Evolutionary conservation across 2,113 vertebrate species (phyloP).

Genomic region (Oncorhynchus keta): DNA sequence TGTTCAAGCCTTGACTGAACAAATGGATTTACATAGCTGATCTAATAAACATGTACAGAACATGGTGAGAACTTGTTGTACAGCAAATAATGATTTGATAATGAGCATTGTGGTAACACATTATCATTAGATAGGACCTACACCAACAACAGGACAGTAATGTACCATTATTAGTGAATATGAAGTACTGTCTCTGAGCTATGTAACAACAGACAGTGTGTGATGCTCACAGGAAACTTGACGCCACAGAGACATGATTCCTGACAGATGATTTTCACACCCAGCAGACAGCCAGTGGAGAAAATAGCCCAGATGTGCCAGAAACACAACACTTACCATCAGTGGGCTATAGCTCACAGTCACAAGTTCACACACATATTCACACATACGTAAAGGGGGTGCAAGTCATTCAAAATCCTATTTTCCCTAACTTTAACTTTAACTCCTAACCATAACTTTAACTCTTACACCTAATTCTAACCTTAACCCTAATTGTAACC

Average conservation of each 20-base stretch:
- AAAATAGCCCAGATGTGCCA: constrained; percentile 33
- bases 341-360: neutral
- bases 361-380: constrained; percentile 6
- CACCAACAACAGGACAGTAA: neutral
- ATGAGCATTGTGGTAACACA: too few relatives aligned
- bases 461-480: too few relatives aligned
- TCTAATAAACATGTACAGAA: too few relatives aligned
- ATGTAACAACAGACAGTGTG: neutral
- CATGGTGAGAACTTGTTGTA: too few relatives aligned
- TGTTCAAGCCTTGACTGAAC: too few relatives aligned
- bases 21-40: too few relatives aligned
- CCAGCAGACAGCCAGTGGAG: constrained; percentile 12
- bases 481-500: too few relatives aligned
- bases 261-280: constrained; percentile 30
- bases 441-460: too few relatives aligned
- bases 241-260: constrained; percentile 1
- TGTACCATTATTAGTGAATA: neutral
- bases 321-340: constrained; percentile 13
- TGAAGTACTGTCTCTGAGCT: neutral
- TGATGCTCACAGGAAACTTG: constrained; percentile 2
- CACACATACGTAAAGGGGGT: neutral
- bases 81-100: too few relatives aligned
- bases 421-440: too few relatives aligned
- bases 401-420: too few relatives aligned
- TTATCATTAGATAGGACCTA: neutral